Evolutionary conservation across 2,797 vertebrate species (phyloP).

Genomic region (Anniella stebbinsi): DNA sequence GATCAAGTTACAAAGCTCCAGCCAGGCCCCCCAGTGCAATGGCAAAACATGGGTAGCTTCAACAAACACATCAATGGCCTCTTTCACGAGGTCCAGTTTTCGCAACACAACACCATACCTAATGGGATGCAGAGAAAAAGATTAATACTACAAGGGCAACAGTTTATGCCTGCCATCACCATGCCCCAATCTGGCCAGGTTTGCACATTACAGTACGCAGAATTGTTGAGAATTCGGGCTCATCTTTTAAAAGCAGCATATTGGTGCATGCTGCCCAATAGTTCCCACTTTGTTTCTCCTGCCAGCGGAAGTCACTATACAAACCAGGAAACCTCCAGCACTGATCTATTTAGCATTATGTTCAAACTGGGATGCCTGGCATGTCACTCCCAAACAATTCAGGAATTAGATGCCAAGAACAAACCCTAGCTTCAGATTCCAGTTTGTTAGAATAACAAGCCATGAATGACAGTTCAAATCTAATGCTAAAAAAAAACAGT

Average conservation of each 20-base stretch:
- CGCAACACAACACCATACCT: slow-evolving; percentile 97
- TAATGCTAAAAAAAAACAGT: too few species aligned
- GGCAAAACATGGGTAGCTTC: slow-evolving; percentile 94
- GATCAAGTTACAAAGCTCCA: slow-evolving; percentile 97
- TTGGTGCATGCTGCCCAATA: not conserved
- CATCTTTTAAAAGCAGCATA: not conserved
- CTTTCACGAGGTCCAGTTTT: slow-evolving; percentile 95
- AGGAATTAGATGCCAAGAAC: not conserved
- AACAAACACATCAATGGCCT: slow-evolving; percentile 96
- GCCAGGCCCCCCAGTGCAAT: slow-evolving; percentile 97
- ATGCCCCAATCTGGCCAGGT: not conserved
- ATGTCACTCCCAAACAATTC: not conserved
- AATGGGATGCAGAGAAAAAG: slow-evolving; percentile 3
- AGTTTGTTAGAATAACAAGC: not conserved
- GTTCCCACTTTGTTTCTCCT: not conserved
- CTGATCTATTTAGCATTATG: not conserved
- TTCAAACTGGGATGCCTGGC: not conserved
- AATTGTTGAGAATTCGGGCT: not conserved
- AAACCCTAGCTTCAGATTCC: not conserved
- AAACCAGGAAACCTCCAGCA: not conserved
- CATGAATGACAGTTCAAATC: not conserved
- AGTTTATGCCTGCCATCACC: not conserved
- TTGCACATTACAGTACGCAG: not conserved
- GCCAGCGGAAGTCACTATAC: not conserved
- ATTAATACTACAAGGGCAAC: not conserved